A percentile compares a stretch with the other conserved stretches of the same genome.
phyloP scores from a whole-genome alignment of 2,888 invertebrate genomes.

The Hirtodrosophila alboralis region DNA sequence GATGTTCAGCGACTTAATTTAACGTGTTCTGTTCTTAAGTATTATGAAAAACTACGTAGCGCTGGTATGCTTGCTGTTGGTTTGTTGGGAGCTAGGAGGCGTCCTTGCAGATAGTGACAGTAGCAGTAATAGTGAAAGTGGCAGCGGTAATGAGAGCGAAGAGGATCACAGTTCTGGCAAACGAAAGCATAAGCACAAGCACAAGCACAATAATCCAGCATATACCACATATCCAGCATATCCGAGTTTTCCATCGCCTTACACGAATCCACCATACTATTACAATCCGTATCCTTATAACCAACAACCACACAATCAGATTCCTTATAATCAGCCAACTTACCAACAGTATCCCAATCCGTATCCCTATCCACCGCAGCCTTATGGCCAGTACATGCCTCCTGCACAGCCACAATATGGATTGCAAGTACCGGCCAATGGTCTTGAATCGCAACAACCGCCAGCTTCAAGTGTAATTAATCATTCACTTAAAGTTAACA shows the following conservation, averaged over 20 bases:
- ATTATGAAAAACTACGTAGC: conserved; percentile 31
- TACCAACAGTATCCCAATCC: conserved; percentile 18
- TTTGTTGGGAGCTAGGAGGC: conserved; percentile 6
- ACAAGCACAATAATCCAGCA: conserved; percentile 46
- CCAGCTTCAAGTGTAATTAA: conserved; percentile 54
- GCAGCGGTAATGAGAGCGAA: conserved; percentile 4
- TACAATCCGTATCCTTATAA: conserved; percentile 13
- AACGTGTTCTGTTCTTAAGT: neutral
- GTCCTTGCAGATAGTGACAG: conserved; percentile 46
- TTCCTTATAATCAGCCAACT: conserved; percentile 11
- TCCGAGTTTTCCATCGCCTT: conserved; percentile 12
- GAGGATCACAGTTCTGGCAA: neutral
- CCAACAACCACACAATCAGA: conserved; percentile 7
- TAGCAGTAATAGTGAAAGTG: conserved; percentile 43
- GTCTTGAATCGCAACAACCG: conserved; percentile 8
- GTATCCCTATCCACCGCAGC: conserved; percentile 22
- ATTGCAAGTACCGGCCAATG: neutral
- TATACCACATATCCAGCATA: conserved; percentile 29
- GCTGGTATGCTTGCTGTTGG: conserved; percentile 24
- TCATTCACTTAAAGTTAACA: conserved; percentile 72
- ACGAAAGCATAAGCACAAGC: conserved; percentile 22
- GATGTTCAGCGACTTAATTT: conserved; percentile 15
- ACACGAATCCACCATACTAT: conserved; percentile 9
- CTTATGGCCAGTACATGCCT: conserved; percentile 1
- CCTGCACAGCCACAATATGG: conserved; percentile 8